Evolutionary conservation across 2,113 vertebrate species (phyloP), one percentile per base, ranked within the genome.

Genomic region (Misgurnus mizolepis): DNA sequence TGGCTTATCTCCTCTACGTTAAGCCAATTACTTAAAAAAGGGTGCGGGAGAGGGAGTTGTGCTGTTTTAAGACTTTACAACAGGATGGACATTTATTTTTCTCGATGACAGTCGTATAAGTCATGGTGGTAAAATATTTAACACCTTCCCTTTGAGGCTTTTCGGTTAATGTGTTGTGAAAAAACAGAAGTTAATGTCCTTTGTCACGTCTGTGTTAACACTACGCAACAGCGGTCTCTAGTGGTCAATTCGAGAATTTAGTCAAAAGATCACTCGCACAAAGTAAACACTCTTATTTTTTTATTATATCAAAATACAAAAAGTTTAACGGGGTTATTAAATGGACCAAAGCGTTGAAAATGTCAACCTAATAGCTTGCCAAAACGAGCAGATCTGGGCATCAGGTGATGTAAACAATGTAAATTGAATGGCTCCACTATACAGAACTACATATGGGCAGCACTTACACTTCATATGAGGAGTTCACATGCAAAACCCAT

Each of bases 281-380:
- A 53, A 60, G 43, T 14, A 58, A 43, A 53, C 70, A 85, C 80
- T 87, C 85, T 84, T 88, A 91, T 91, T 79, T 88, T 92, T 93
- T 93, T 93, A 93, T 93, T 93, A 93, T 93, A 92, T 93, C 92
- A 93, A 93, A 93, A 93, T 93, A 93, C 92, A 93, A 93, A 93
- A 93, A 91, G 91, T 93, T 91, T 89, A 90, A 79, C 90, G 93
- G 91, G 91, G 92, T 93, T 93, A 88, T 91, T 65, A 58, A 87
- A 93, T 93, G 91, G 92, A 90, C 88, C 89, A 89, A 92, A 93
- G 91, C 91, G 86, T 91, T 89, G 89, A 92, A 92, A 92, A 92
- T 92, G 90, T 85, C 89, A 91, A 91, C 87, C 89, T 89, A 89
- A 88, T 87, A 90, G 88, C 90, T 89, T 91, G 88, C 89, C 89